These are phyloP conservation scores for Propithecus deckenii DNA, from an alignment of 2,797 vertebrate species.

Conservation along the genomic window DNA sequence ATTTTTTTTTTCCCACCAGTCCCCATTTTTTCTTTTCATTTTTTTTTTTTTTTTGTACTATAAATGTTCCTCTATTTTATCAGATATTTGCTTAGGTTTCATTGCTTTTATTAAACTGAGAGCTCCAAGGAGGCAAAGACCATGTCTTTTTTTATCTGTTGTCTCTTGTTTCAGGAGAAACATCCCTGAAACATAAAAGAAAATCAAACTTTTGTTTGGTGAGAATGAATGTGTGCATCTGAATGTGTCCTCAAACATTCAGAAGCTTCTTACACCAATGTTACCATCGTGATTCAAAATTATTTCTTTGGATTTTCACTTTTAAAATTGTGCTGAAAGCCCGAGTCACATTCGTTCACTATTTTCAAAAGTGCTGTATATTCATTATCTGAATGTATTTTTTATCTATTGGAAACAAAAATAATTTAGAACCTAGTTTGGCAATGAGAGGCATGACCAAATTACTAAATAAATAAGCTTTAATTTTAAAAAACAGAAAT, in stretches of 20 bases:
- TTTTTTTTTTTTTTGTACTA: not conserved
- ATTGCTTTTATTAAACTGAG: not conserved
- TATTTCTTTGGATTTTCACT: not conserved
- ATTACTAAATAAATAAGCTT: not conserved
- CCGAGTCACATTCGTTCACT: not conserved
- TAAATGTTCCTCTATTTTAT: not conserved
- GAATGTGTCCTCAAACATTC: not conserved
- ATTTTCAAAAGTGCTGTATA: not conserved
- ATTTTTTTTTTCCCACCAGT: not conserved
- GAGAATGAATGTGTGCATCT: not conserved
- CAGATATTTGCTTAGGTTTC: not conserved
- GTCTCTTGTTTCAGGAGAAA: not conserved
- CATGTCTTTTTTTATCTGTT: not conserved
- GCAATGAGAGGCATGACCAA: not conserved
- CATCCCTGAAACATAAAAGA: not conserved
- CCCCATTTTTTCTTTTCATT: too few species aligned
- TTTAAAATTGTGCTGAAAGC: not conserved
- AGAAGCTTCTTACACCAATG: not conserved
- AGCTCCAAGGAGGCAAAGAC: not conserved
- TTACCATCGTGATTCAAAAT: not conserved
- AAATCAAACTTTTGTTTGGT: not conserved
- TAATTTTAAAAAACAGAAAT: not conserved
- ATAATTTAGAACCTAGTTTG: not conserved
- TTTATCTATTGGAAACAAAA: not conserved
- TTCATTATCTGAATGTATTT: not conserved